These are phyloP conservation scores for Virgularia gustaviana DNA, from an alignment of 92 coral and sea anemone genomes.

Conservation along the genomic window DNA sequence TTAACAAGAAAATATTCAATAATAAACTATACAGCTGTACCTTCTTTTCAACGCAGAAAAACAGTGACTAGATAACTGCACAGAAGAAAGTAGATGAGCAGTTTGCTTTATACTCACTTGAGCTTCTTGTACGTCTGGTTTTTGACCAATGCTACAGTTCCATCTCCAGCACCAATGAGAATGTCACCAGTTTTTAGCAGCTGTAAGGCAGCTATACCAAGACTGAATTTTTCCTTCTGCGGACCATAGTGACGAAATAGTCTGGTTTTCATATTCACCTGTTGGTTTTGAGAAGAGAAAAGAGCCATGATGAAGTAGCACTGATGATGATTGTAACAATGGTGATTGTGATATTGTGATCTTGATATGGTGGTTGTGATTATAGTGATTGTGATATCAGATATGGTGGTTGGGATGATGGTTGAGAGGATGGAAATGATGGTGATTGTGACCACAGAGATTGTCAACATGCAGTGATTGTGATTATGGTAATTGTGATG, in stretches of 20 bases:
- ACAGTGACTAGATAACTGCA: not conserved
- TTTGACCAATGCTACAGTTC: slow-evolving; percentile 75
- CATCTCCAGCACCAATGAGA: slow-evolving; percentile 94
- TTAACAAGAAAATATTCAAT: slow-evolving; percentile 20
- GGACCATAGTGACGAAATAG: slow-evolving; percentile 70
- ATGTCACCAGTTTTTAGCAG: slow-evolving; percentile 67
- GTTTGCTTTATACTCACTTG: not conserved
- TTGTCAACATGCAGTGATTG: no score
- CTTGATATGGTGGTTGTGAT: no score
- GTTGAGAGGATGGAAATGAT: no score
- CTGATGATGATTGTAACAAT: no score
- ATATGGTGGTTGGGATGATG: no score
- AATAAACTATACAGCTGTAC: no score
- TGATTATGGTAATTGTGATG: no score
- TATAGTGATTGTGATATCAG: no score
- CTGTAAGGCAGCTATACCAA: slow-evolving; percentile 72
- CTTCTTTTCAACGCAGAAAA: no score
- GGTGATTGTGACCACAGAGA: no score
- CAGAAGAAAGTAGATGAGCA: not conserved
- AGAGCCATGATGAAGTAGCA: not conserved
- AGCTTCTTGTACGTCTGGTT: slow-evolving; percentile 11
- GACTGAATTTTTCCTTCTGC: slow-evolving; percentile 71
- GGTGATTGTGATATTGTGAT: no score
- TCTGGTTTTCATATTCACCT: slow-evolving; percentile 64
- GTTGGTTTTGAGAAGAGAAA: not conserved